Evolutionary conservation across 2,888 invertebrate species (phyloP).

Genomic region (Parnassius smintheus): DNA sequence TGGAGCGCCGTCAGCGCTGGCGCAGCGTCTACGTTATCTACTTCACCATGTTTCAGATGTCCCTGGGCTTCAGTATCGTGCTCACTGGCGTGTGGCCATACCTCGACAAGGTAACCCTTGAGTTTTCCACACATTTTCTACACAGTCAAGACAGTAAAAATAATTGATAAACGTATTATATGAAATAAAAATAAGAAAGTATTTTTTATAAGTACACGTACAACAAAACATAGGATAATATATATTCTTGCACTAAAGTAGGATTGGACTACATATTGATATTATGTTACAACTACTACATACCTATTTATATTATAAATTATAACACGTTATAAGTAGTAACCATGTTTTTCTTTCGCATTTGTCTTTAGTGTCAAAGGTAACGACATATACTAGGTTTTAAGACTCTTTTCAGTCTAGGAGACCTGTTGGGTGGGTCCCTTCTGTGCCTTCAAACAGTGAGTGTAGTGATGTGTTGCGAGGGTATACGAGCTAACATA

Average conservation of each 20-base stretch:
- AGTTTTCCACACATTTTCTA: slow-evolving; percentile 9
- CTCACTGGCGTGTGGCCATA: slow-evolving; percentile 95
- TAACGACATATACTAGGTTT: too few species aligned
- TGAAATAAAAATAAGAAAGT: background rate
- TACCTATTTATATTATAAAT: too few species aligned
- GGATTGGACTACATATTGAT: background rate
- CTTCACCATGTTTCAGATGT: slow-evolving; percentile 95
- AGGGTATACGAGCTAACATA: too few species aligned
- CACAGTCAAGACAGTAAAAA: background rate
- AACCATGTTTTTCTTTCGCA: too few species aligned
- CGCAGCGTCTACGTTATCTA: slow-evolving; percentile 90
- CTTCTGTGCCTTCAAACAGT: too few species aligned
- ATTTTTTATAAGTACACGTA: background rate
- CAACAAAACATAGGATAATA: background rate
- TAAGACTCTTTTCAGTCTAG: too few species aligned
- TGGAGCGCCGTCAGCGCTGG: slow-evolving; percentile 87
- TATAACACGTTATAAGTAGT: too few species aligned
- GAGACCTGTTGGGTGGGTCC: too few species aligned
- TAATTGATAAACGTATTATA: background rate
- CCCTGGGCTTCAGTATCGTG: slow-evolving; percentile 92
- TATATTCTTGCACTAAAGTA: background rate
- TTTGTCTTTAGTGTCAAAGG: too few species aligned
- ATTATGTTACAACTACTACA: too few species aligned
- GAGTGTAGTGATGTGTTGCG: too few species aligned
- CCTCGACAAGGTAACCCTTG: slow-evolving; percentile 86